A percentile compares a stretch with the other conserved stretches of the same genome.
phyloP scores from a whole-genome alignment of 2,113 vertebrate species.

The Zosterops japonicus region DNA sequence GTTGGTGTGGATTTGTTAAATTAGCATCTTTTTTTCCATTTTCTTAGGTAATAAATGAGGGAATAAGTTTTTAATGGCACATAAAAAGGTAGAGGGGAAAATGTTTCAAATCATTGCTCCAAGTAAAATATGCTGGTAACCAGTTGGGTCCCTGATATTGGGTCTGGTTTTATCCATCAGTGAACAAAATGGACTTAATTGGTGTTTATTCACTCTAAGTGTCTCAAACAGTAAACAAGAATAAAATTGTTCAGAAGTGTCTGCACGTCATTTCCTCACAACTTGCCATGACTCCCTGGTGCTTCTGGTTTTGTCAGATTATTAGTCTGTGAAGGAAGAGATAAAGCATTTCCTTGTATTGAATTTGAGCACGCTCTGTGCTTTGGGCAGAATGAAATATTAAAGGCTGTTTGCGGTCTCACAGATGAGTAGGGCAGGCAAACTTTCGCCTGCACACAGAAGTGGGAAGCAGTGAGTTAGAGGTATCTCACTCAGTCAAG shows the following conservation, averaged over 20 bases:
- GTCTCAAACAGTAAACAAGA: constrained; percentile 55
- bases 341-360: constrained; percentile 83
- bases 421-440: constrained; percentile 72
- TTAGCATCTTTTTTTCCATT: neutral
- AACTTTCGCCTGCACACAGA: constrained; percentile 73
- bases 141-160: neutral
- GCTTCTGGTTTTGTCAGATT: constrained; percentile 69
- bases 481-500: neutral
- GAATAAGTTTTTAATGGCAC: neutral
- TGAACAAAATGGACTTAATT: neutral
- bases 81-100: neutral
- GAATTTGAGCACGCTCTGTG: constrained; percentile 79
- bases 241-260: constrained; percentile 43
- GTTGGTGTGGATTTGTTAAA: neutral
- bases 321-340: constrained; percentile 78
- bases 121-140: neutral
- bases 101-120: neutral
- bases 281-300: constrained; percentile 53
- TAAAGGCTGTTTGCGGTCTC: constrained; percentile 84
- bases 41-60: neutral
- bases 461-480: constrained; percentile 7
- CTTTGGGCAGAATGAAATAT: constrained; percentile 87
- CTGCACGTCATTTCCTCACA: constrained; percentile 60
- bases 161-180: neutral
- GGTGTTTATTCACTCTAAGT: constrained; percentile 42